phyloP scores from a whole-genome alignment of 2,797 vertebrate genomes.

The Kryptopterus vitreolus region DNA sequence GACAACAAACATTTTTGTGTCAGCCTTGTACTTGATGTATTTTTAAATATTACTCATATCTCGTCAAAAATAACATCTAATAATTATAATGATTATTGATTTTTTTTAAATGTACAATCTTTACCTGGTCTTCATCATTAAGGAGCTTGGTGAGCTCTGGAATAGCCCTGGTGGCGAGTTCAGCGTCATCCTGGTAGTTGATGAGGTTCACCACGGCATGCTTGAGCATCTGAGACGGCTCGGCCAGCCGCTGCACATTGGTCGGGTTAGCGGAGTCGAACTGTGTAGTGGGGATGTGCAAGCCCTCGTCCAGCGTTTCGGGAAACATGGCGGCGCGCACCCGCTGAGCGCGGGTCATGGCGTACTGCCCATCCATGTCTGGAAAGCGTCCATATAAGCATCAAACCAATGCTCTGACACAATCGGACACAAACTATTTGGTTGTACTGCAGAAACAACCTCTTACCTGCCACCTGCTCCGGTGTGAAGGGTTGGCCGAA shows the following conservation, averaged over 20 bases:
- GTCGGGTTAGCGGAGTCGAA: conserved; percentile 94
- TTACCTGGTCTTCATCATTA: conserved; percentile 98
- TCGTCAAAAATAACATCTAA: no score
- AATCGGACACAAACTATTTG: not conserved
- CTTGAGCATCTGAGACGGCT: conserved; percentile 98
- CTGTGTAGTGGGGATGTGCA: conserved; percentile 94
- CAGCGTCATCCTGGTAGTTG: conserved; percentile 98
- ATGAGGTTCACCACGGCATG: conserved; percentile 98
- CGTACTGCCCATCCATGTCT: conserved; percentile 96
- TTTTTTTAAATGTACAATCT: not conserved
- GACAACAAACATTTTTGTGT: not conserved
- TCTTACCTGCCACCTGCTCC: conserved; percentile 87
- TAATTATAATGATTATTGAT: no score
- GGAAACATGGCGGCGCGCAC: conserved; percentile 99
- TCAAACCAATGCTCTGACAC: not conserved
- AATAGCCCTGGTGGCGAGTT: conserved; percentile 95
- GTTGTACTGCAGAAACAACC: not conserved
- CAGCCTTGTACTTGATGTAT: not conserved
- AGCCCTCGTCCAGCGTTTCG: conserved; percentile 93
- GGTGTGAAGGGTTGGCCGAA: conserved; percentile 95
- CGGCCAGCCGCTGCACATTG: conserved; percentile 94
- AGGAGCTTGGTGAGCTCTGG: conserved; percentile 97
- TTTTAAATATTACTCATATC: not conserved
- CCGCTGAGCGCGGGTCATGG: conserved; percentile 96
- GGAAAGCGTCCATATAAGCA: conserved; percentile 47